Base-by-base conservation (phyloP, 1,140 invertebrate species). In the Eurytemora carolleeae region DNA sequence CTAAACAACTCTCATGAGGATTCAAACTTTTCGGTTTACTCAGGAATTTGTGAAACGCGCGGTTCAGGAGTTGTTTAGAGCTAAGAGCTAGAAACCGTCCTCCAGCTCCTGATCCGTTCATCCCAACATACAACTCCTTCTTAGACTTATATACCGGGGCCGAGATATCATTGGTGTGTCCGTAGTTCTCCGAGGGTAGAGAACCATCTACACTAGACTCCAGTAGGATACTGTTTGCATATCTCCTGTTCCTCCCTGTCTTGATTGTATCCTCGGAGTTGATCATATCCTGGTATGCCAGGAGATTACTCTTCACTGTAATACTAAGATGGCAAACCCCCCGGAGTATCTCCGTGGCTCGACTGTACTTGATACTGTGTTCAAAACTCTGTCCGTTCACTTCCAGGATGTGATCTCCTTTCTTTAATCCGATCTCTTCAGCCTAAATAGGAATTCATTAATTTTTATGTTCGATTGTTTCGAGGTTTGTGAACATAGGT, bases 341-440 rank as follows among this genome's bases (percentile, higher is more conserved):
- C 63, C 83, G 80, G 0, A 98, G 78, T 58, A 96, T 84, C 71
- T 98, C 94, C 65, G 96, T 77, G 2, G 94, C 93, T 69, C 83
- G 81, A 19, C 83, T 80, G 69, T 91, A 85, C 54, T 62, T 62
- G 66, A 82, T 86, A 31, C 97, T 85, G 71, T 91, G 86, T 68
- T 89, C 83, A 72, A 98, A 95, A 67, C 84, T 93, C 69, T 95
- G 87, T 19, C 93, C 90, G 72, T 98, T 98, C 0, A 98, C 92
- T 76, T 97, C 90, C 59, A 98, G 76, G 64, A 95, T 87, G 75
- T 98, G 93, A 77, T 99, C 95, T 1, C 94, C 94, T 57, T 90
- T 77, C 73, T 95, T 95, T 18, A 99, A 74, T 0, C 95, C 94
- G n/a, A 91, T 86, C 69, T 95, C 87, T 73, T 93, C 87, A 12